Evolutionary conservation across 2,888 invertebrate genomes (phyloP).

Genomic region (Cremastinae sp.): DNA sequence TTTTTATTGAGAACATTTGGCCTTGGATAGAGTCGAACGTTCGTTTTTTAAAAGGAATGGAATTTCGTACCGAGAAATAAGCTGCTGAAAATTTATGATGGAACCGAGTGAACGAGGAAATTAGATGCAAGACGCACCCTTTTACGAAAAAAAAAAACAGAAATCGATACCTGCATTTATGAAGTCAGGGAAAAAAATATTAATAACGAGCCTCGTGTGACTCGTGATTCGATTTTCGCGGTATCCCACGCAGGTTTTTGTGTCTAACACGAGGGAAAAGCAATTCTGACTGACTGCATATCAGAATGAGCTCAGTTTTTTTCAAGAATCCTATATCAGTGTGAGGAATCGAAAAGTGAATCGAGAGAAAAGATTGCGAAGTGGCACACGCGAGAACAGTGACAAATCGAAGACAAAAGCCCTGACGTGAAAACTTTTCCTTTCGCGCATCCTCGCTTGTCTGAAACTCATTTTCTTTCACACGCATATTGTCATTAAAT

Average conservation of each 20-base stretch:
- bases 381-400: conserved; percentile 12
- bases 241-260: conserved; percentile 1
- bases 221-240: conserved; percentile 5
- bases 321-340: conserved; percentile 24
- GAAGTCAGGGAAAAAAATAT: background rate
- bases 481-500: conserved; percentile 19
- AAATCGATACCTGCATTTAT: background rate
- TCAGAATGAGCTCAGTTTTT: conserved; percentile 58
- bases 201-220: background rate
- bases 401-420: conserved; percentile 13
- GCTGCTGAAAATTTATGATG: too few species aligned
- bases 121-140: background rate
- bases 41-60: too few species aligned
- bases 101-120: too few species aligned
- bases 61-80: too few species aligned
- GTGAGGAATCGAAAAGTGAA: conserved; percentile 17
- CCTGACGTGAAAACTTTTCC: background rate
- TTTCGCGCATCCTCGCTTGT: background rate
- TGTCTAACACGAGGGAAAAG: conserved; percentile 3
- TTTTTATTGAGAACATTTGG: too few species aligned
- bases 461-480: background rate
- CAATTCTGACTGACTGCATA: conserved; percentile 58
- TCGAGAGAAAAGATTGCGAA: conserved; percentile 13
- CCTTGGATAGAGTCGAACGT: too few species aligned
- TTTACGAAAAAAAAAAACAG: background rate